phyloP scores from a whole-genome alignment of 2,797 vertebrate genomes.

The Centroberyx gerrardi region DNA sequence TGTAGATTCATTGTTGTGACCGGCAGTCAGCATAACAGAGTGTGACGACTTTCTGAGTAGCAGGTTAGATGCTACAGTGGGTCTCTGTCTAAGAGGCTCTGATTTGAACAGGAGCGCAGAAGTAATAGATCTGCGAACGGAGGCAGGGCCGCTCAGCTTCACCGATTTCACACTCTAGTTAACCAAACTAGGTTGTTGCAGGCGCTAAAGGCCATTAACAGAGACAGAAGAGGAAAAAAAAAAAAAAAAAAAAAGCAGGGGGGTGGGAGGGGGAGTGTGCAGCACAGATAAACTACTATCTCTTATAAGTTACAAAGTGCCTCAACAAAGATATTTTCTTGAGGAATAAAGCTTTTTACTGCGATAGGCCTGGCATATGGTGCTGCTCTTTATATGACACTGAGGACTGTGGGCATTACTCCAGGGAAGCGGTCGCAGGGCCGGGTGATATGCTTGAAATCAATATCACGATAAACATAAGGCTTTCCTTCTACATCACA shows the following conservation, averaged over 20 bases:
- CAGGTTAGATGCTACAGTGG: constrained; percentile 11
- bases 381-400: too few species aligned
- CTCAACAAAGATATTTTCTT: constrained; percentile 1
- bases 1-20: constrained; percentile 16
- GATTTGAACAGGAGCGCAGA: constrained; percentile 30
- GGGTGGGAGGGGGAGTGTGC: neutral
- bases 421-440: too few species aligned
- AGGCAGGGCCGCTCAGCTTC: constrained; percentile 37
- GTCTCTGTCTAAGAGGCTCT: constrained; percentile 16
- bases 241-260: neutral
- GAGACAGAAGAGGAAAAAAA: neutral
- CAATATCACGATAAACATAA: too few species aligned
- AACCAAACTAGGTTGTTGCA: constrained; percentile 24
- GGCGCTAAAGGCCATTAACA: neutral
- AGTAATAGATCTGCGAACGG: constrained; percentile 33
- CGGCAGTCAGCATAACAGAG: constrained; percentile 34
- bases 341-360: neutral
- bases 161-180: constrained; percentile 73
- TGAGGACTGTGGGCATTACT: too few species aligned
- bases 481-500: too few species aligned
- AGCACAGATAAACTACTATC: neutral
- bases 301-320: too few species aligned
- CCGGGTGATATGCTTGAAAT: too few species aligned
- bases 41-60: constrained; percentile 31
- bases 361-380: too few species aligned